Percentiles rank a stretch among this genome's conserved stretches.
phyloP scores from a whole-genome alignment of 2,113 vertebrate species.

The Toxostoma redivivum region DNA sequence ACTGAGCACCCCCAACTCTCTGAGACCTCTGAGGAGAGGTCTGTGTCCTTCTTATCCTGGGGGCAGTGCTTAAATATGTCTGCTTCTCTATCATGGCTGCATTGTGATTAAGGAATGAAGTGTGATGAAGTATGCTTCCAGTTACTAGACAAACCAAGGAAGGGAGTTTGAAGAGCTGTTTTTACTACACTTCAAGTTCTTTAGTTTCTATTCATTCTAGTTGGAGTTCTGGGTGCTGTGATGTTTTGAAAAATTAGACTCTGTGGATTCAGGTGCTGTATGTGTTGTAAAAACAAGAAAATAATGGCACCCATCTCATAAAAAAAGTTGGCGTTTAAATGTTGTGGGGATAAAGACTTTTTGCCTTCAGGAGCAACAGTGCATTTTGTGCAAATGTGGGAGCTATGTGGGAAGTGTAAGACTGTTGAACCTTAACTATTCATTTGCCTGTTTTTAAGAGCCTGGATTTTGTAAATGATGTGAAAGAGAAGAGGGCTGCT shows the following conservation, averaged over 20 bases:
- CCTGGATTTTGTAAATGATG: constrained; percentile 27
- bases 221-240: not conserved
- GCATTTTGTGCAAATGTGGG: not conserved
- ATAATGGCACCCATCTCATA: not conserved
- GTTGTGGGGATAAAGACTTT: not conserved
- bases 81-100: not conserved
- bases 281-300: not conserved
- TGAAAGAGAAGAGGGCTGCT: constrained; percentile 29
- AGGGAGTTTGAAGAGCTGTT: not conserved
- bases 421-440: not conserved
- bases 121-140: not conserved
- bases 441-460: constrained; percentile 29
- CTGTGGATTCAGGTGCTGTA: not conserved
- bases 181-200: not conserved
- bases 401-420: not conserved
- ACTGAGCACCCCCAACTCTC: not conserved
- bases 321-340: not conserved
- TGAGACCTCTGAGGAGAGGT: not conserved
- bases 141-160: not conserved
- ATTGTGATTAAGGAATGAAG: not conserved
- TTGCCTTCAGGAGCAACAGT: not conserved
- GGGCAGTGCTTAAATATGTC: not conserved
- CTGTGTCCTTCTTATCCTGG: not conserved
- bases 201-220: not conserved
- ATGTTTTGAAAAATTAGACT: not conserved